phyloP scores from a whole-genome alignment of 2,888 invertebrate genomes.

The Ennomos fuscantarius region DNA sequence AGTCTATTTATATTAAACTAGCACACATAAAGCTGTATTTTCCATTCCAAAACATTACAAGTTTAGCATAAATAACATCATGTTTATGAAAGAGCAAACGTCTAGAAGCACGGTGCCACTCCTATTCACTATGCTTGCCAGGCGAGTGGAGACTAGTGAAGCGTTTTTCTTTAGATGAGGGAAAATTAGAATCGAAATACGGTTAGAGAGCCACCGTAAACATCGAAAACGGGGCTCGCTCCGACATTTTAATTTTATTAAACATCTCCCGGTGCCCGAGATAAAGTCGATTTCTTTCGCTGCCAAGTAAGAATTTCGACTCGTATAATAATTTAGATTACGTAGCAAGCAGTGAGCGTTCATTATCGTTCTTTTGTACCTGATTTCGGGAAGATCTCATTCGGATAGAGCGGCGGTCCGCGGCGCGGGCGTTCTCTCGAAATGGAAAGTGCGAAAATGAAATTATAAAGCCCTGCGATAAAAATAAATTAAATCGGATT shows the following conservation, averaged over 20 bases:
- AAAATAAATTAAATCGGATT: conserved; percentile 86
- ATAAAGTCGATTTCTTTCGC: conserved; percentile 84
- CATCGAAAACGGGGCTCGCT: conserved; percentile 68
- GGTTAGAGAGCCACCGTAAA: conserved; percentile 69
- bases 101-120: conserved; percentile 5
- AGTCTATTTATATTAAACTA: conserved; percentile 16
- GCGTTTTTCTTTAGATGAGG: conserved; percentile 54
- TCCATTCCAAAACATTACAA: not conserved
- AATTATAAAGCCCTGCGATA: conserved; percentile 85
- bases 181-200: conserved; percentile 74
- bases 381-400: conserved; percentile 84
- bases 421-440: conserved; percentile 80
- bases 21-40: conserved; percentile 9
- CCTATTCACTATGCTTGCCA: conserved; percentile 5
- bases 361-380: conserved; percentile 86
- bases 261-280: conserved; percentile 75
- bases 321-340: conserved; percentile 85
- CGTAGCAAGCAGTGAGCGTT: conserved; percentile 84
- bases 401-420: conserved; percentile 83
- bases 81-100: conserved; percentile 10
- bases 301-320: conserved; percentile 82
- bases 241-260: conserved; percentile 82
- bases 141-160: conserved; percentile 34
- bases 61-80: conserved; percentile 7
- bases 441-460: conserved; percentile 86